A percentile compares a stretch with the other conserved stretches of the same genome.
Conservation (phyloP, 2,113 vertebrate genomes). For the Hippolais icterina region DNA sequence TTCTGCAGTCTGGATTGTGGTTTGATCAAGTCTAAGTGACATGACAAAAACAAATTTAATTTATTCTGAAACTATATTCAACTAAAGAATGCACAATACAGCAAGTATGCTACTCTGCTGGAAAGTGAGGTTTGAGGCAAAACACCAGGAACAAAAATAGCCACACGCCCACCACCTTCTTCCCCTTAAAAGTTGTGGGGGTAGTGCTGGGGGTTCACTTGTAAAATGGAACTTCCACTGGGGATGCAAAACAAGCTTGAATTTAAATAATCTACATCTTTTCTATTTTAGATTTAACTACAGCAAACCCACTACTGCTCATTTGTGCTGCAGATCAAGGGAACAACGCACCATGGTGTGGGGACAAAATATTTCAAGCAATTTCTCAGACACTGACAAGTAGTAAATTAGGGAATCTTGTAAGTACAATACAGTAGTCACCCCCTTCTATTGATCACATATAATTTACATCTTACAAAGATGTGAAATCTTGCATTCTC, state of each 20-base stretch:
- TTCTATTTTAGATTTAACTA: conserved; percentile 33
- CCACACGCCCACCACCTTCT: background rate
- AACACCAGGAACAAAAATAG: background rate
- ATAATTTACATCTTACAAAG: conserved; percentile 95
- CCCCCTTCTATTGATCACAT: conserved; percentile 93
- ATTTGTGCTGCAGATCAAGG: conserved; percentile 67
- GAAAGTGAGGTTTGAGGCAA: background rate
- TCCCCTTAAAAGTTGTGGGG: background rate
- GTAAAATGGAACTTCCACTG: background rate
- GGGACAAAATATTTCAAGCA: conserved; percentile 70
- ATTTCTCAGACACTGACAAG: conserved; percentile 71
- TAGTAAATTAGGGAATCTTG: conserved; percentile 78
- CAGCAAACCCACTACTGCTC: background rate
- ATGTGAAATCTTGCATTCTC: conserved; percentile 93
- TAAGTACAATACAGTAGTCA: conserved; percentile 77
- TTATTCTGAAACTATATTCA: conserved; percentile 41
- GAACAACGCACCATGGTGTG: conserved; percentile 14
- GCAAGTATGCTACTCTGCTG: background rate
- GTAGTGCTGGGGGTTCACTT: background rate
- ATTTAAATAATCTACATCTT: conserved; percentile 67
- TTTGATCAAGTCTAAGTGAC: conserved; percentile 43
- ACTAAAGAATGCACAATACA: background rate
- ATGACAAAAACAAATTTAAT: conserved; percentile 50
- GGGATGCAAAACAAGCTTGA: conserved; percentile 52
- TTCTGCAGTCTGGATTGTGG: background rate